Base-by-base conservation (phyloP, 2,113 vertebrate genomes). In the Narcine bancroftii region DNA sequence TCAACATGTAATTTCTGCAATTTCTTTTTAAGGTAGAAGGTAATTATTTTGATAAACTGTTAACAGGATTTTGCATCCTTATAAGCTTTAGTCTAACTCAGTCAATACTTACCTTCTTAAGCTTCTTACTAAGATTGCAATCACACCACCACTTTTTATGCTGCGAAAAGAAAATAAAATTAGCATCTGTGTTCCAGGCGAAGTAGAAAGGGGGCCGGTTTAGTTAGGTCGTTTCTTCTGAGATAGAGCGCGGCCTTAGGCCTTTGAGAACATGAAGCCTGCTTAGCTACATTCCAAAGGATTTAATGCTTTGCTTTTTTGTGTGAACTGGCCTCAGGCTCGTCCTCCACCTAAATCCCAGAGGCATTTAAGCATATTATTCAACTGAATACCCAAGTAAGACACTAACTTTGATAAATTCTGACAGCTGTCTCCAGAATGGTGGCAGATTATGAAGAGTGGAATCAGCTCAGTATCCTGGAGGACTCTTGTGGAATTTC, bases 361-460 rank as follows among this genome's bases (percentile, higher is more conserved):
- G 45, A 66, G 60, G 83, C 81, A 60, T 92, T 45, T 92, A 66
- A 45, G 50, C 73, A 47, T 87, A 83, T 53, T 92, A 42, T 89
- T 36, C 29, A 42, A 76, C 45, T 73, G 93, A 85, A 93, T 60
- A 53, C 71, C 53, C 89, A 69, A 66, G 77, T 79, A 53, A 92
- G 24, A 92, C 75, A n/a, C 53, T 60, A 47, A 77, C 65, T 83
- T 92, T 92, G 92, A 93, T 83, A 65, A 92, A 83, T 60, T 33
- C 63, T 65, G 85, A 92, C 92, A 92, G 76, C 53, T 92, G 77
- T 69, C 81, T 75, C 60, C 85, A 85, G 50, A 89, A 77, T 81
- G 89, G 91, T 89, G 69, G 63, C 92, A 42, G 92, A 36, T 71
- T 92, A 65, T 36, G 81, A 85, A 69, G 73, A 36, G 76, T 65